Percentiles rank a stretch among this genome's conserved stretches.
These are phyloP conservation scores for Otocyon megalotis DNA, from an alignment of 2,113 vertebrate genomes.

Conservation along the genomic window DNA sequence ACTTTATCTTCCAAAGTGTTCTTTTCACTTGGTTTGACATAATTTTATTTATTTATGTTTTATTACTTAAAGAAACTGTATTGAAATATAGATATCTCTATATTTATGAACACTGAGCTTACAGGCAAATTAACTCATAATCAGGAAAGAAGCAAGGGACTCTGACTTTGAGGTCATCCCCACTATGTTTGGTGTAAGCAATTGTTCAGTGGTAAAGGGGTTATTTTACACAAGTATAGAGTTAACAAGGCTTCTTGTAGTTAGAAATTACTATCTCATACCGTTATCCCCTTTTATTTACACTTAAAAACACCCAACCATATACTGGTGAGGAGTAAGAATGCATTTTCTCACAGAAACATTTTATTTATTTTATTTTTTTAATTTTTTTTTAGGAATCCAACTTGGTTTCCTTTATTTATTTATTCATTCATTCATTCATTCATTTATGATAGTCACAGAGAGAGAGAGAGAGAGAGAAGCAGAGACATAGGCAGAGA, in stretches of 20 bases:
- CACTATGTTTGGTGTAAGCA: background rate
- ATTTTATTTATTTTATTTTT: too few relatives aligned
- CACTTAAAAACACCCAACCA: background rate
- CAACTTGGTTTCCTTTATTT: too few relatives aligned
- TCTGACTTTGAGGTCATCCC: background rate
- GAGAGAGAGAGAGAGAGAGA: too few relatives aligned
- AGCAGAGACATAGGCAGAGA: too few relatives aligned
- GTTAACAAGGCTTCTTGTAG: background rate
- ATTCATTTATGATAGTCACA: too few relatives aligned
- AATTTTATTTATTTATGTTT: conserved; percentile 44
- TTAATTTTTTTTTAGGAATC: too few relatives aligned
- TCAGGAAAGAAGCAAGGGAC: background rate
- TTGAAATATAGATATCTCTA: conserved; percentile 25
- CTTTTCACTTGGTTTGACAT: conserved; percentile 20
- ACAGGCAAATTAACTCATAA: background rate
- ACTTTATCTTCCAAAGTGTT: background rate
- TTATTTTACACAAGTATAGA: background rate
- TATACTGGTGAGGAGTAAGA: background rate
- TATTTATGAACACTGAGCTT: conserved; percentile 3
- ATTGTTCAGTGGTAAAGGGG: background rate
- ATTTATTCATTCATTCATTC: too few relatives aligned
- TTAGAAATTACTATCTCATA: background rate
- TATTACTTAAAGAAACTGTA: conserved; percentile 15
- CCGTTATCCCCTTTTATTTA: background rate
- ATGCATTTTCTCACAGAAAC: background rate